A percentile compares a stretch with the other conserved stretches of the same genome.
Evolutionary conservation across 1,140 invertebrate genomes (phyloP).

Genomic region (Hypsibius dujardini): DNA sequence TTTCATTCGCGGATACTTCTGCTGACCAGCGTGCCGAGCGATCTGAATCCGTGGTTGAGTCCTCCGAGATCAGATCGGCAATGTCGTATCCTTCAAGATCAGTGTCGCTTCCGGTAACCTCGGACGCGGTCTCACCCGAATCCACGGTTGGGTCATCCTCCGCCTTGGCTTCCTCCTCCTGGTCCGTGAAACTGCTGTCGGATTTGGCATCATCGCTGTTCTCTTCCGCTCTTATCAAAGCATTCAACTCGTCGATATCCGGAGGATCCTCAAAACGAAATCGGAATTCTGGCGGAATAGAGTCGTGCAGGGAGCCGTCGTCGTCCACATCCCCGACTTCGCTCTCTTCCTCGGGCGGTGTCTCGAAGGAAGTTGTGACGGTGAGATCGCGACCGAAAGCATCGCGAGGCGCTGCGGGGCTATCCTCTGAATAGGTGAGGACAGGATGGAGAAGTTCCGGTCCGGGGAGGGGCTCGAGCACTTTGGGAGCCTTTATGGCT

Average conservation of each 20-base stretch:
- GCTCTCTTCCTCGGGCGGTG: neutral
- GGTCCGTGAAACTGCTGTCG: neutral
- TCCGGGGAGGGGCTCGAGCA: slow-evolving; percentile 4
- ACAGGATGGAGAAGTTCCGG: neutral
- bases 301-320: neutral
- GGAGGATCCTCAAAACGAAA: neutral
- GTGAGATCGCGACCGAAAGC: neutral
- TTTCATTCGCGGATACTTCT: neutral
- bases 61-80: neutral
- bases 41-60: neutral
- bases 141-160: neutral
- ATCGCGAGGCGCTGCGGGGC: neutral
- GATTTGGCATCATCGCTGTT: slow-evolving; percentile 5
- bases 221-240: neutral
- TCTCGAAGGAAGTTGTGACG: too few species aligned
- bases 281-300: neutral
- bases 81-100: neutral
- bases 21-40: neutral
- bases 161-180: neutral
- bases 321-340: neutral
- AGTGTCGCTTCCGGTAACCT: neutral
- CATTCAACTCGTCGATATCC: neutral
- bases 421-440: neutral
- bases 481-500: too few species aligned
- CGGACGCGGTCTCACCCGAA: neutral